Conservation (phyloP, 2,113 vertebrate species). For the Cephalopterus ornatus region DNA sequence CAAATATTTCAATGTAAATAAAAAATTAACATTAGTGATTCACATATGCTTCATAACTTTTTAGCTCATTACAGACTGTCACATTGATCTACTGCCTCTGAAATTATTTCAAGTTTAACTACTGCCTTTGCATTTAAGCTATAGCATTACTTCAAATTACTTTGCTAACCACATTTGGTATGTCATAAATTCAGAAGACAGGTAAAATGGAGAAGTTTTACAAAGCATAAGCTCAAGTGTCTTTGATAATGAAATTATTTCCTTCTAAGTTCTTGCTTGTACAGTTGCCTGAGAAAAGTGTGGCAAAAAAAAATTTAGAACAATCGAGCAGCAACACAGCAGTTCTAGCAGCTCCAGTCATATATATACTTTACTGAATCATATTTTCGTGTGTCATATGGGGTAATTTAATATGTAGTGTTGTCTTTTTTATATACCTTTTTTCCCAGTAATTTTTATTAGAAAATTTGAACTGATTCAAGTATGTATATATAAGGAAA, state of each 20-base stretch:
- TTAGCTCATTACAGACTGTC: neutral
- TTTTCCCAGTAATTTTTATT: neutral
- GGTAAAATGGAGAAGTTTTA: conserved; percentile 57
- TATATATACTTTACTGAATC: neutral
- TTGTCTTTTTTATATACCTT: too few relatives aligned
- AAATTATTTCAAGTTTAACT: conserved; percentile 45
- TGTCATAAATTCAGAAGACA: conserved; percentile 55
- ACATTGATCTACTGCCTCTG: conserved; percentile 18
- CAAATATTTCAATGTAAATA: conserved; percentile 24
- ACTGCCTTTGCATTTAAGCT: conserved; percentile 16
- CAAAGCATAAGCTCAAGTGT: conserved; percentile 32
- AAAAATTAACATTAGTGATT: neutral
- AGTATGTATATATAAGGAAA: neutral
- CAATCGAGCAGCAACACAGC: neutral
- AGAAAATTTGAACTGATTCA: neutral
- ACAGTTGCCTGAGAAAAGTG: neutral
- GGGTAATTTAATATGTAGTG: neutral
- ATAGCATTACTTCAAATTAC: conserved; percentile 46
- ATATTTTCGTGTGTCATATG: neutral
- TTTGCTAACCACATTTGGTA: conserved; percentile 47
- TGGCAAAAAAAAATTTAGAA: neutral
- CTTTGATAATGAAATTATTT: conserved; percentile 54
- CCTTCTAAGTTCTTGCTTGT: neutral
- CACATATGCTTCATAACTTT: neutral
- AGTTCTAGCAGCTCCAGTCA: neutral